Evolutionary conservation across 2,888 invertebrate species (phyloP).

Genomic region (Choristoneura rosaceana): DNA sequence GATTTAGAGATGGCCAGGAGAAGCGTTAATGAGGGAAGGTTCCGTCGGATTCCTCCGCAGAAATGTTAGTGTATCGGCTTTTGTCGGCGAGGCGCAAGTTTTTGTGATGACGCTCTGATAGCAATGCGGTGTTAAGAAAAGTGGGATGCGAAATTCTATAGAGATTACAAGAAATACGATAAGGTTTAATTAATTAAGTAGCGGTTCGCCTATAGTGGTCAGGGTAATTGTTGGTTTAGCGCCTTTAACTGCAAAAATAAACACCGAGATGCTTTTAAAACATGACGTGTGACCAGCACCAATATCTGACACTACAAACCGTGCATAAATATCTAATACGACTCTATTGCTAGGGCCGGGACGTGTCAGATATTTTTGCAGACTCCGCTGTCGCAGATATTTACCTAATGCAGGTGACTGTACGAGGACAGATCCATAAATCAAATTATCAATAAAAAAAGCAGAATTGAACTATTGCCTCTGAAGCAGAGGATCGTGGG

Average conservation of each 20-base stretch:
- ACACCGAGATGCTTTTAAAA: no score
- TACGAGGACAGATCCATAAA: no score
- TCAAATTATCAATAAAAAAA: no score
- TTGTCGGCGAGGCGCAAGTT: conserved; percentile 81
- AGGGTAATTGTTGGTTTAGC: not conserved
- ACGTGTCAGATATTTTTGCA: no score
- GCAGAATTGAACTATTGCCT: no score
- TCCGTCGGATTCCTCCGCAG: conserved; percentile 75
- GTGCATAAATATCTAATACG: no score
- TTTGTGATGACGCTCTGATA: conserved; percentile 82
- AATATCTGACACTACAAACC: no score
- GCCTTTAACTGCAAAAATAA: not conserved
- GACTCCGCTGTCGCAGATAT: no score
- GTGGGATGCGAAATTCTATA: conserved; percentile 68
- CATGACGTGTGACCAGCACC: no score
- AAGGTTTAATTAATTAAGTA: conserved; percentile 68
- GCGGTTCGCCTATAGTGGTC: conserved; percentile 51
- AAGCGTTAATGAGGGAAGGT: conserved; percentile 83
- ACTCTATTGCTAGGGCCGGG: no score
- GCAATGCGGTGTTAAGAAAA: conserved; percentile 75
- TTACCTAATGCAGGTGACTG: no score
- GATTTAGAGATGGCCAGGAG: conserved; percentile 59
- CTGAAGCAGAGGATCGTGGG: no score
- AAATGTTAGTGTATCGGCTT: conserved; percentile 79
- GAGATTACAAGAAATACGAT: conserved; percentile 68